These are phyloP conservation scores for Teleopsis dalmanni DNA, from an alignment of 1,140 invertebrate species.

Conservation along the genomic window DNA sequence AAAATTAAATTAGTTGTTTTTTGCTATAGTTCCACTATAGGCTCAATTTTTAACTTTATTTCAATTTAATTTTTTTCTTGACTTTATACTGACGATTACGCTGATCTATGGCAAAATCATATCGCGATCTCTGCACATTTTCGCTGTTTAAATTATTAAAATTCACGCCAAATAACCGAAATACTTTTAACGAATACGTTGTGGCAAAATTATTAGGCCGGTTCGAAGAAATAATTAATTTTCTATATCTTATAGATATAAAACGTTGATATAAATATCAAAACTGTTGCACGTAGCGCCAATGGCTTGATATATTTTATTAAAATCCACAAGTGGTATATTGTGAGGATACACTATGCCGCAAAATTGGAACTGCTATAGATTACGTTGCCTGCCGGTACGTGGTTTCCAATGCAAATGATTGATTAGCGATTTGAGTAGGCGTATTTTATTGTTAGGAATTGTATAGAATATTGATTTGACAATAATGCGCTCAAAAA, in stretches of 20 bases:
- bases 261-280: neutral
- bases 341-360: neutral
- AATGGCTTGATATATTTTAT: neutral
- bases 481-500: too few species aligned
- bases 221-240: constrained; percentile 4
- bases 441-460: too few species aligned
- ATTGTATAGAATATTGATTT: too few species aligned
- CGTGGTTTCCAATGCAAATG: too few species aligned
- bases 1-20: neutral
- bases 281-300: neutral
- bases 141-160: constrained; percentile 40
- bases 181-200: constrained; percentile 43
- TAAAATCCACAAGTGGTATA: neutral
- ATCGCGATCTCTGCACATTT: constrained; percentile 47
- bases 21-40: too few species aligned
- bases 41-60: too few species aligned
- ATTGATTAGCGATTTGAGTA: too few species aligned
- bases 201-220: constrained; percentile 36
- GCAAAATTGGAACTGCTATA: neutral
- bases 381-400: neutral
- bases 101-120: constrained; percentile 44
- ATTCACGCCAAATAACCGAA: constrained; percentile 36
- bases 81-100: constrained; percentile 43
- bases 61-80: constrained; percentile 42
- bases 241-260: neutral